A percentile compares a stretch with the other conserved stretches of the same genome.
Evolutionary conservation across 1,140 invertebrate genomes (phyloP).

Genomic region (Pseudomyrmex concolor): DNA sequence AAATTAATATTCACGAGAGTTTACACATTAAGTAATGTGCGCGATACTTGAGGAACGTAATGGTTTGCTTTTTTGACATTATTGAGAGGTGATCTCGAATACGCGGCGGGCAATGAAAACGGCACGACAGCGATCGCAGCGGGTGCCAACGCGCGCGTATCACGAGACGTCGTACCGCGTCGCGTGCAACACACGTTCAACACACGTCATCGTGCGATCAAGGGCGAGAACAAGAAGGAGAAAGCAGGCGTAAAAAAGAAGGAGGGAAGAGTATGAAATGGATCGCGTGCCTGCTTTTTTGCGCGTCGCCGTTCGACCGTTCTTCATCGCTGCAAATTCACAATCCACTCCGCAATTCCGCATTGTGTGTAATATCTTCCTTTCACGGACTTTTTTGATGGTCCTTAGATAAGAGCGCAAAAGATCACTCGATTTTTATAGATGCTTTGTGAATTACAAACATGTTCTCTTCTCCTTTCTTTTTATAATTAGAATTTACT

Average conservation of each 20-base stretch:
- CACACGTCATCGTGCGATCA: slow-evolving; percentile 68
- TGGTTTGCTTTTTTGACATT: not conserved
- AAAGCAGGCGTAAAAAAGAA: slow-evolving; percentile 25
- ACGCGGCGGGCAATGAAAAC: slow-evolving; percentile 26
- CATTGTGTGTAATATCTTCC: slow-evolving; percentile 16
- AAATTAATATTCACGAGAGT: no score
- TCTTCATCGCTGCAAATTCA: slow-evolving; percentile 61
- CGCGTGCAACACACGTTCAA: slow-evolving; percentile 70
- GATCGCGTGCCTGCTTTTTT: slow-evolving; percentile 73
- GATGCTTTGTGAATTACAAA: slow-evolving; percentile 20
- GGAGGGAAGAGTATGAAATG: slow-evolving; percentile 54
- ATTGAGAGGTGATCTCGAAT: not conserved
- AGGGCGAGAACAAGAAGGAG: not conserved
- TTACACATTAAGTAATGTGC: no score
- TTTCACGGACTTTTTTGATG: not conserved
- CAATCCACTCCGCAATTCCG: slow-evolving; percentile 28
- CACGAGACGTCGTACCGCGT: slow-evolving; percentile 37
- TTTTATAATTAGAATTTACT: no score
- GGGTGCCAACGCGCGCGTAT: slow-evolving; percentile 46
- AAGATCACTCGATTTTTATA: slow-evolving; percentile 62
- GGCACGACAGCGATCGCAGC: slow-evolving; percentile 46
- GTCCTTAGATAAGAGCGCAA: not conserved
- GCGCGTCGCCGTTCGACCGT: slow-evolving; percentile 40
- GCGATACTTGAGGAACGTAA: not conserved
- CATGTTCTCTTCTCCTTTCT: no score